These are phyloP conservation scores for Acropternis orthonyx DNA, from an alignment of 2,797 vertebrate genomes.

Conservation along the genomic window DNA sequence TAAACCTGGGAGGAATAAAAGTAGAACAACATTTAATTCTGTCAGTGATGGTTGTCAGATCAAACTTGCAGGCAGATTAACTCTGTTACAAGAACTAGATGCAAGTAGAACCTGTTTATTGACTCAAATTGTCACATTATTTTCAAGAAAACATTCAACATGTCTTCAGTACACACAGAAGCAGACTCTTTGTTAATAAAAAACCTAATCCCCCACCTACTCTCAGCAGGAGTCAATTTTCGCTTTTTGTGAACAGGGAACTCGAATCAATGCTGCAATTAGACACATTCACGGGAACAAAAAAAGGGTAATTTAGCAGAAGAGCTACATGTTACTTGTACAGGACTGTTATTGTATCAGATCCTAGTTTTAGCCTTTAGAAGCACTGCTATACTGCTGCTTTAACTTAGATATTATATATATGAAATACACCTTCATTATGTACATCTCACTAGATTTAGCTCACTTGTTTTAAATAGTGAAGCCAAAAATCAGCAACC, in stretches of 20 bases:
- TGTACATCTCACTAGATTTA: background rate
- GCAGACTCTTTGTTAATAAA: conserved; percentile 28
- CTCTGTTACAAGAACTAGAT: background rate
- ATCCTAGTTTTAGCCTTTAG: conserved; percentile 1
- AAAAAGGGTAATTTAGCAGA: background rate
- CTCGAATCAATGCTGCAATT: background rate
- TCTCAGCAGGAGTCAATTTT: conserved; percentile 9
- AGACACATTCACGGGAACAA: background rate
- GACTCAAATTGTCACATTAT: background rate
- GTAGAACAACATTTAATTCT: background rate
- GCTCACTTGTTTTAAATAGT: background rate
- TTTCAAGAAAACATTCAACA: conserved; percentile 8
- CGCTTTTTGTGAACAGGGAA: conserved; percentile 18
- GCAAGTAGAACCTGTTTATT: conserved; percentile 5
- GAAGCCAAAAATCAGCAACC: background rate
- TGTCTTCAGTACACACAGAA: background rate
- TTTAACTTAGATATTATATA: background rate
- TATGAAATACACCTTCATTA: conserved; percentile 13
- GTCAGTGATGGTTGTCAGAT: background rate
- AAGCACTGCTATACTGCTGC: background rate
- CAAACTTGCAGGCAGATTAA: background rate
- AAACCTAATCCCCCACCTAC: background rate
- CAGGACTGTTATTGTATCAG: background rate
- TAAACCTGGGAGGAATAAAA: background rate
- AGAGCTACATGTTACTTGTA: background rate